Conservation (phyloP, 2,888 invertebrate species). For the Amaurobius ferox region DNA sequence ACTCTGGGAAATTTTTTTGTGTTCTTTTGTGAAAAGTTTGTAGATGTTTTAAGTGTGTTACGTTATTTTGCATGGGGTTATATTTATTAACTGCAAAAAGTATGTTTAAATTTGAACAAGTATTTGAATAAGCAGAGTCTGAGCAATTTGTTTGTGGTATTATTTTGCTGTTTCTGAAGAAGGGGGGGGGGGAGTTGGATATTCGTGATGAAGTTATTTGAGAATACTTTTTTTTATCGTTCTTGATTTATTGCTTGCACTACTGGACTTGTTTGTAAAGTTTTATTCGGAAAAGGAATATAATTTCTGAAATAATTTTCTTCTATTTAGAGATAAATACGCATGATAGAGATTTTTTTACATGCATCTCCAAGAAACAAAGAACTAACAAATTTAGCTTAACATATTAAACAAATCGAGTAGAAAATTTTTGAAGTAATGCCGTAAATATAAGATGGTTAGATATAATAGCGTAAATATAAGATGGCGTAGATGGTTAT, state of each 20-base stretch:
- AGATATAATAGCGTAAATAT: too few relatives aligned
- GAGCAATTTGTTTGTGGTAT: background rate
- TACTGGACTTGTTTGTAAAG: background rate
- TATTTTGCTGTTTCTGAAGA: background rate
- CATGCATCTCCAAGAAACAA: too few relatives aligned
- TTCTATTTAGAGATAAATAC: too few relatives aligned
- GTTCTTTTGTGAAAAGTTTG: background rate
- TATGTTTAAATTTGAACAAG: slow-evolving; percentile 3
- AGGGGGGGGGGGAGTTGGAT: too few relatives aligned
- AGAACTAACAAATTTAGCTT: too few relatives aligned
- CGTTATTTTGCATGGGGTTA: background rate
- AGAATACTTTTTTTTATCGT: background rate
- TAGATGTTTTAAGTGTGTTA: background rate
- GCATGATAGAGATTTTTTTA: too few relatives aligned
- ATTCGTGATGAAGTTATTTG: background rate
- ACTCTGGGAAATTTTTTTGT: slow-evolving; percentile 5
- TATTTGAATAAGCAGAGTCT: background rate
- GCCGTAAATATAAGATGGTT: too few relatives aligned
- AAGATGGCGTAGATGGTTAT: too few relatives aligned
- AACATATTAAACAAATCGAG: too few relatives aligned
- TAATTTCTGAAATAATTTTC: background rate
- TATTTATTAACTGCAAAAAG: background rate
- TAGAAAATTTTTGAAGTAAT: too few relatives aligned
- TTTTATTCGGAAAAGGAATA: background rate
- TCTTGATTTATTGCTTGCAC: background rate